Conservation (phyloP, 2,888 invertebrate genomes). For the Linyphia triangularis region DNA sequence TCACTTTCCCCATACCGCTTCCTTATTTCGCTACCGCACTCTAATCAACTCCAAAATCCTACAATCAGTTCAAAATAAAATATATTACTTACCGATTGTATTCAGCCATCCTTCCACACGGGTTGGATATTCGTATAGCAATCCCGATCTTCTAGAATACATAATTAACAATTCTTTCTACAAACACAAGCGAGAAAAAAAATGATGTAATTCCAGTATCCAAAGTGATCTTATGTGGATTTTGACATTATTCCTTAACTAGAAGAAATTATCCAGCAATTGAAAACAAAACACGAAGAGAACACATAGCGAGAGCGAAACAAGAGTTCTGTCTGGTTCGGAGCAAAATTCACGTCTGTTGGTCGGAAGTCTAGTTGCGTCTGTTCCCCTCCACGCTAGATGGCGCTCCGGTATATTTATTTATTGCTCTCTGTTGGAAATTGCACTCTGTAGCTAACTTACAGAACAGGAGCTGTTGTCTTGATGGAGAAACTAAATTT, state of each 20-base stretch:
- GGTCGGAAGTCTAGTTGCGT: background rate
- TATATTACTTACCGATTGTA: slow-evolving; percentile 82
- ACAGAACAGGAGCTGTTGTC: background rate
- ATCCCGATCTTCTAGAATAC: slow-evolving; percentile 57
- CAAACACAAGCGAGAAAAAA: slow-evolving; percentile 7
- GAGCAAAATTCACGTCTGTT: slow-evolving; percentile 30
- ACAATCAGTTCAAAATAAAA: slow-evolving; percentile 1
- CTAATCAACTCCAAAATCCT: background rate
- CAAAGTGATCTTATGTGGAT: background rate
- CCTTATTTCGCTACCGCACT: background rate
- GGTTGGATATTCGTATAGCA: slow-evolving; percentile 81
- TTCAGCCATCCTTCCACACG: slow-evolving; percentile 84
- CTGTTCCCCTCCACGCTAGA: slow-evolving; percentile 19
- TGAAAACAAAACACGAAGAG: background rate
- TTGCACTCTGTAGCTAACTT: slow-evolving; percentile 10
- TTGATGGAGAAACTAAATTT: slow-evolving; percentile 4
- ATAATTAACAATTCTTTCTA: slow-evolving; percentile 8
- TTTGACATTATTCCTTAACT: background rate
- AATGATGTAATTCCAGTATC: background rate
- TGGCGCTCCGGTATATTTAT: slow-evolving; percentile 68
- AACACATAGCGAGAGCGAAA: slow-evolving; percentile 9
- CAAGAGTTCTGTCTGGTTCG: background rate
- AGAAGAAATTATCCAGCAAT: background rate
- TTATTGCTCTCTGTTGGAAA: slow-evolving; percentile 62
- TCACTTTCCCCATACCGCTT: slow-evolving; percentile 80